Evolutionary conservation across 2,888 invertebrate species (phyloP).

Genomic region (Trachelus stipa): DNA sequence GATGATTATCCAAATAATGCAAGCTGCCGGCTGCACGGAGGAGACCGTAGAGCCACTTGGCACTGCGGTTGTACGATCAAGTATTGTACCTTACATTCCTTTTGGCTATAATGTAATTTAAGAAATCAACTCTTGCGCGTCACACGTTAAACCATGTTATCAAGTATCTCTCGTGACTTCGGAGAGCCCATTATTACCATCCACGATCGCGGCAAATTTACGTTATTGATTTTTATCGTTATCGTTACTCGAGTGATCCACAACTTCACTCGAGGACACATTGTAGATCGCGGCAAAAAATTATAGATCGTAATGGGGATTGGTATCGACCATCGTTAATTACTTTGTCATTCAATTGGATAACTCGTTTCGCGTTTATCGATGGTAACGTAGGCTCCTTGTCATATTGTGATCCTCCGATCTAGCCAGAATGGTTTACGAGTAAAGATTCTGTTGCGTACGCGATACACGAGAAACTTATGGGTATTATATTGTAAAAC

Average conservation of each 20-base stretch:
- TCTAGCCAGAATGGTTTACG: background rate
- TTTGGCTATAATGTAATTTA: conserved; percentile 64
- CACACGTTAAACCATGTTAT: background rate
- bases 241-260: background rate
- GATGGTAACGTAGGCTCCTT: background rate
- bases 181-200: background rate
- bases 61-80: conserved; percentile 60
- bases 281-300: background rate
- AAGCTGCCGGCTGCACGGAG: conserved; percentile 63
- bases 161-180: background rate
- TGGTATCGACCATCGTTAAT: background rate
- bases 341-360: background rate
- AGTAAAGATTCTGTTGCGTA: background rate
- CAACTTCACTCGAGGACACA: background rate
- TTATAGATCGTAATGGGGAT: background rate
- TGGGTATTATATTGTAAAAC: background rate
- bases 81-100: conserved; percentile 68
- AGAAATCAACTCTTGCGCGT: conserved; percentile 21
- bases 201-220: background rate
- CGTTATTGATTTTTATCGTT: background rate
- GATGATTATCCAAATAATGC: background rate
- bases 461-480: background rate
- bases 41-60: conserved; percentile 44
- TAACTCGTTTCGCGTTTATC: background rate
- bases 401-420: background rate